Percentiles rank a stretch among this genome's conserved stretches.
phyloP scores from a whole-genome alignment of 1,140 invertebrate genomes.

The Drosophila navojoa region DNA sequence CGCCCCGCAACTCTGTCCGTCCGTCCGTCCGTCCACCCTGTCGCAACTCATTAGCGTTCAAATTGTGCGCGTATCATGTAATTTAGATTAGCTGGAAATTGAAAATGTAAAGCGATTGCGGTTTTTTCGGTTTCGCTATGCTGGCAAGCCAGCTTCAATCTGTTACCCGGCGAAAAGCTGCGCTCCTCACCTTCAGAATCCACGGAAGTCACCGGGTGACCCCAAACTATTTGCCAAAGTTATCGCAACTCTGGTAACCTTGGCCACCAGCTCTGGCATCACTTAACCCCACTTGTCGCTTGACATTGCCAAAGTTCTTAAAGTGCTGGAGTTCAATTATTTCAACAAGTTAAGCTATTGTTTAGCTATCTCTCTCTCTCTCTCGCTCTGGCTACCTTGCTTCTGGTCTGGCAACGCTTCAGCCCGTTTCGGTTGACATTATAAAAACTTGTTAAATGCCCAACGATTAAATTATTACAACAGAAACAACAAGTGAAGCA shows the following conservation, averaged over 20 bases:
- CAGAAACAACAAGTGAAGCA: constrained; percentile 28
- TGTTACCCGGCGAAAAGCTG: constrained; percentile 6
- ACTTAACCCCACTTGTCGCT: constrained; percentile 27
- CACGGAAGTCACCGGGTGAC: too few species aligned
- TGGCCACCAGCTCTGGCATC: constrained; percentile 8
- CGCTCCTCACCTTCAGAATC: constrained; percentile 16
- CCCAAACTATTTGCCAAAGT: constrained; percentile 49
- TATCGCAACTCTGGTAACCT: constrained; percentile 1
- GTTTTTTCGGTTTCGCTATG: constrained; percentile 31
- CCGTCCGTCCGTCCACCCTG: not conserved
- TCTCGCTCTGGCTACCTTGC: too few species aligned
- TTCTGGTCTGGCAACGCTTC: too few species aligned
- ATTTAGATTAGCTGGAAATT: constrained; percentile 80
- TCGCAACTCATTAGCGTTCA: constrained; percentile 73
- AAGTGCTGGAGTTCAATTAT: constrained; percentile 49
- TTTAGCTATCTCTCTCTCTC: not conserved
- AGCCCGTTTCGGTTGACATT: constrained; percentile 4
- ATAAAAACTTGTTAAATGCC: constrained; percentile 48
- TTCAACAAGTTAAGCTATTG: constrained; percentile 32
- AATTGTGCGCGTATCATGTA: constrained; percentile 80
- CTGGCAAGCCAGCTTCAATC: not conserved
- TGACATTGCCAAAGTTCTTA: constrained; percentile 20
- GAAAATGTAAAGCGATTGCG: constrained; percentile 66
- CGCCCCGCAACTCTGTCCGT: not conserved
- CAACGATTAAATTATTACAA: constrained; percentile 54